These are phyloP conservation scores for Diarsia mendica DNA, from an alignment of 2,888 invertebrate genomes.

Conservation along the genomic window DNA sequence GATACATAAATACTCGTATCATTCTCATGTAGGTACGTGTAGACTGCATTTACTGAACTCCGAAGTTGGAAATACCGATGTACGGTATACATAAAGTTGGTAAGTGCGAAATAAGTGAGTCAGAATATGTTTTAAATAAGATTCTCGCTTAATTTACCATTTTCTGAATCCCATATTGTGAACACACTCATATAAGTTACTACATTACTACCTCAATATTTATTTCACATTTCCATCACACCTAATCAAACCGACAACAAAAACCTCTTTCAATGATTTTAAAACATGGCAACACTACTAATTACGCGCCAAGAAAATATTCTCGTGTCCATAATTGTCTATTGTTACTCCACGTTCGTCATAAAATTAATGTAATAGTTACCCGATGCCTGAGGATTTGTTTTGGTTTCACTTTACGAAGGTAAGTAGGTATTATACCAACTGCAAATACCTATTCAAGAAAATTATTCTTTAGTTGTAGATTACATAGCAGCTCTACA, in stretches of 20 bases:
- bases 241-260: slow-evolving; percentile 15
- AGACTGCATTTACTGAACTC: no score
- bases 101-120: no score
- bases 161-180: not conserved
- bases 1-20: not conserved
- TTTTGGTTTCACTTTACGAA: slow-evolving; percentile 56
- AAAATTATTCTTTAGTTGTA: not conserved
- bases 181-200: no score
- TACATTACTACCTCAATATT: not conserved
- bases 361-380: slow-evolving; percentile 50
- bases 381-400: slow-evolving; percentile 33
- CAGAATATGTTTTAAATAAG: not conserved
- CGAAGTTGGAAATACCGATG: no score
- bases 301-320: slow-evolving; percentile 55
- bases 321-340: slow-evolving; percentile 57
- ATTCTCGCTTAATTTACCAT: not conserved
- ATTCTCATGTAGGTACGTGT: not conserved
- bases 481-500: not conserved
- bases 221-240: not conserved
- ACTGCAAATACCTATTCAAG: not conserved
- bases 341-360: slow-evolving; percentile 63
- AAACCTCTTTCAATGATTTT: slow-evolving; percentile 20
- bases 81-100: no score
- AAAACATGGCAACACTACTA: slow-evolving; percentile 47
- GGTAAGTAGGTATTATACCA: not conserved